Percentiles rank a stretch among this genome's conserved stretches.
Conservation (phyloP, 2,113 vertebrate species). For the Geococcyx californianus region DNA sequence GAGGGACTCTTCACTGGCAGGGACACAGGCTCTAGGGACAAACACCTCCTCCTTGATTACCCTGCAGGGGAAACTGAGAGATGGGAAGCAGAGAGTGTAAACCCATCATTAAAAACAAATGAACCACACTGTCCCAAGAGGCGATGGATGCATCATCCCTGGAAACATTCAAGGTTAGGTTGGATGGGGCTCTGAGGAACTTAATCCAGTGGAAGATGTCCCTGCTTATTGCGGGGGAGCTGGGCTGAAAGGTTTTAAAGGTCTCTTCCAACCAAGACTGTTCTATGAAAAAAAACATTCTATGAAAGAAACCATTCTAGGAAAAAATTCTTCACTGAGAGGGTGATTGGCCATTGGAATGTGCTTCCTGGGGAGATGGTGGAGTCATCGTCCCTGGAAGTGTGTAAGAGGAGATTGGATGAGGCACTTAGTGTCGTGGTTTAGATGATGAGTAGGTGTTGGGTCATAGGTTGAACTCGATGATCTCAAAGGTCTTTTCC, state of each 20-base stretch:
- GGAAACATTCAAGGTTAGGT: not conserved
- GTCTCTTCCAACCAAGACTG: not conserved
- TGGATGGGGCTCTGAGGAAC: not conserved
- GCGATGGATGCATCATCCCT: not conserved
- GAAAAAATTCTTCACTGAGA: no score
- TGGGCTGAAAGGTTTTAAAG: not conserved
- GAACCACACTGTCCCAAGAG: not conserved
- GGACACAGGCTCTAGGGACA: not conserved
- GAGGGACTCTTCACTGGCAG: not conserved
- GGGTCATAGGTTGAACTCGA: no score
- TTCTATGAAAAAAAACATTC: no score
- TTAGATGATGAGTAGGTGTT: no score
- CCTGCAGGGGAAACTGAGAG: rapidly evolving
- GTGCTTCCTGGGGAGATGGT: no score
- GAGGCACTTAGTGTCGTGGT: no score
- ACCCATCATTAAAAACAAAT: not conserved
- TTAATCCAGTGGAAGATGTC: not conserved
- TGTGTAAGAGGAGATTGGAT: no score
- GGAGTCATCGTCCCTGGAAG: no score
- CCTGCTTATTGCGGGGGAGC: not conserved
- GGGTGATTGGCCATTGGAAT: no score
- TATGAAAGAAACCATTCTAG: no score
- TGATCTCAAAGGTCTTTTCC: not conserved
- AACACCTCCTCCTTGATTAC: not conserved
- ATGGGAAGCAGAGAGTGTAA: not conserved